Percentiles rank a stretch among this genome's conserved stretches.
These are phyloP conservation scores for Fulmarus glacialis DNA, from an alignment of 2,113 vertebrate genomes.

Conservation along the genomic window DNA sequence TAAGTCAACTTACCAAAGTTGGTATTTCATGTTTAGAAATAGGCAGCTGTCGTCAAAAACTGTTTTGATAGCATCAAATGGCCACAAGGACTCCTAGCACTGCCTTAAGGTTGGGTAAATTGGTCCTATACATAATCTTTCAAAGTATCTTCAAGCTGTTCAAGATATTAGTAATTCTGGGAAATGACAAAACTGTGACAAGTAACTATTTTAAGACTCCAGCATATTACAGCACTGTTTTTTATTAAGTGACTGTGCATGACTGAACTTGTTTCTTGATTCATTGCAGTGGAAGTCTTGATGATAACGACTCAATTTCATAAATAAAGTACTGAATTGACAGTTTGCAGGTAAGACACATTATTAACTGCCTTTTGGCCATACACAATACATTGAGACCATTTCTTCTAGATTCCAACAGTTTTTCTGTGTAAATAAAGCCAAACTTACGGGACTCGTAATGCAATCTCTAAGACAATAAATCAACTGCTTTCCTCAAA, in stretches of 20 bases:
- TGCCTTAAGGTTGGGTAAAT: background rate
- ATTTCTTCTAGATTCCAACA: background rate
- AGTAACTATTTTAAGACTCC: background rate
- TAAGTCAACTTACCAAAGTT: background rate
- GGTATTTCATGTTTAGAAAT: background rate
- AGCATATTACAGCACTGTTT: background rate
- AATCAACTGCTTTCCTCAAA: background rate
- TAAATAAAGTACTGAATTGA: background rate
- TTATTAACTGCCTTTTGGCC: background rate
- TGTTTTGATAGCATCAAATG: background rate
- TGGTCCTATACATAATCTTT: background rate
- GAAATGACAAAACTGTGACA: background rate
- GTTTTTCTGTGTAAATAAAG: background rate
- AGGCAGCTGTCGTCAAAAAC: background rate
- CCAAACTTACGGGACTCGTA: background rate
- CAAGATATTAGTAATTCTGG: background rate
- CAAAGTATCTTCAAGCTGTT: background rate
- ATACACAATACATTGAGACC: background rate
- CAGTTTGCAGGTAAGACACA: background rate
- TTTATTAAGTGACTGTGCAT: background rate
- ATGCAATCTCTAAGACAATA: background rate
- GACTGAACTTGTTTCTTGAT: background rate
- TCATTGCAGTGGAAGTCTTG: background rate
- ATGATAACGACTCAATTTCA: background rate
- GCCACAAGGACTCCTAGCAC: background rate